Percentiles rank a stretch among this genome's conserved stretches.
These are phyloP conservation scores for Patella caerulea DNA, from an alignment of 2,888 invertebrate species.

Conservation along the genomic window DNA sequence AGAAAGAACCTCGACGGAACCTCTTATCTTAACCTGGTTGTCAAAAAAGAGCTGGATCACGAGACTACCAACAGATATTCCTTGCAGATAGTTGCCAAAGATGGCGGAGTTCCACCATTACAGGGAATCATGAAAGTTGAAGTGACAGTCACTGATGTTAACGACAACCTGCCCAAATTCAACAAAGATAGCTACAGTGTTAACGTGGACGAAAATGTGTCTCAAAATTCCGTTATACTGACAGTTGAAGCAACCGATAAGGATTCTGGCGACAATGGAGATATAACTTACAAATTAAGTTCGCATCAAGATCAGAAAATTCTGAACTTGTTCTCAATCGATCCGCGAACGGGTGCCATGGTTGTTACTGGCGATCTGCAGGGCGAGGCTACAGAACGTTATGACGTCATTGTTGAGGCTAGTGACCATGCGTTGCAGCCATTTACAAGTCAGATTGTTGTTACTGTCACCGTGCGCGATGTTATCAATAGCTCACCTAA, in stretches of 20 bases:
- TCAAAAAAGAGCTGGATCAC: slow-evolving; percentile 50
- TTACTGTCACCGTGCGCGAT: slow-evolving; percentile 76
- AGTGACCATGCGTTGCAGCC: slow-evolving; percentile 54
- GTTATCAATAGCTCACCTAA: slow-evolving; percentile 97
- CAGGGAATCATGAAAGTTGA: slow-evolving; percentile 49
- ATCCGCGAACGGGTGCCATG: slow-evolving; percentile 53
- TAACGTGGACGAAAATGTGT: slow-evolving; percentile 56
- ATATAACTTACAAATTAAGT: slow-evolving; percentile 72
- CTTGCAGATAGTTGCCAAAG: slow-evolving; percentile 53
- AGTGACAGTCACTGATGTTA: slow-evolving; percentile 54
- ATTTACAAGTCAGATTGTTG: slow-evolving; percentile 51
- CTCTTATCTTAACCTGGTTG: slow-evolving; percentile 51
- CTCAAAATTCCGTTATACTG: slow-evolving; percentile 49
- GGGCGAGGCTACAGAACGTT: slow-evolving; percentile 48
- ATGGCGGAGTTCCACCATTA: slow-evolving; percentile 54
- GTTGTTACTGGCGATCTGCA: slow-evolving; percentile 52
- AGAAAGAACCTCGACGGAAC: slow-evolving; percentile 50
- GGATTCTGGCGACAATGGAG: slow-evolving; percentile 85
- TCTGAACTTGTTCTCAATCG: slow-evolving; percentile 49
- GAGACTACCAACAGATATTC: slow-evolving; percentile 51
- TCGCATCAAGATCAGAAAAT: slow-evolving; percentile 45
- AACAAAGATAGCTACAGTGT: slow-evolving; percentile 48
- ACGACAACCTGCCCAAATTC: slow-evolving; percentile 60
- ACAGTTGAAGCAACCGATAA: slow-evolving; percentile 85
- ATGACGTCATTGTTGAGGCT: slow-evolving; percentile 56